A percentile compares a stretch with the other conserved stretches of the same genome.
phyloP scores from a whole-genome alignment of 2,797 vertebrate genomes.

The Lepilemur ruficaudatus region DNA sequence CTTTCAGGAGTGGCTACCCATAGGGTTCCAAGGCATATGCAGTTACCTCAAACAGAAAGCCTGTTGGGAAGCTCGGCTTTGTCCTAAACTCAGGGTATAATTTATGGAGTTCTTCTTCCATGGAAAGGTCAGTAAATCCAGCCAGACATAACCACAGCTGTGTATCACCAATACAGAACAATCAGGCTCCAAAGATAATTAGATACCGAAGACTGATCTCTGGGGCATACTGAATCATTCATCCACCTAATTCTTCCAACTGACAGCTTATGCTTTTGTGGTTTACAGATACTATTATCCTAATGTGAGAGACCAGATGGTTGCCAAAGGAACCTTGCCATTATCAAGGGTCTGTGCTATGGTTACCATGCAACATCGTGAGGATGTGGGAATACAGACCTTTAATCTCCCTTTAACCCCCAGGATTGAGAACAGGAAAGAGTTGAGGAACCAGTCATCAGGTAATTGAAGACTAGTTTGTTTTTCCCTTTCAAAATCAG shows the following conservation, averaged over 20 bases:
- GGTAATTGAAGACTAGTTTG: constrained; percentile 83
- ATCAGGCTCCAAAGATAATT: not conserved
- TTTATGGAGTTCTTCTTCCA: not conserved
- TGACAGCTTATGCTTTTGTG: constrained; percentile 43
- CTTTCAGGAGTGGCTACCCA: not conserved
- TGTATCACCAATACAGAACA: not conserved
- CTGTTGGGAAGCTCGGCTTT: constrained; percentile 19
- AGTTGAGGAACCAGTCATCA: constrained; percentile 84
- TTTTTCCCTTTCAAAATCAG: constrained; percentile 50
- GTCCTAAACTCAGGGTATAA: not conserved
- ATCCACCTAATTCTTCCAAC: not conserved
- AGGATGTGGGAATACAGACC: constrained; percentile 88
- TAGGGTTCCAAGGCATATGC: not conserved
- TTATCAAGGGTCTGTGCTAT: constrained; percentile 95
- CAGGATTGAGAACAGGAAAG: constrained; percentile 81
- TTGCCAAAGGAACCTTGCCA: constrained; percentile 92
- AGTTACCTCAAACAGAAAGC: not conserved
- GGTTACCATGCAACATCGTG: constrained; percentile 92
- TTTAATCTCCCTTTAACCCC: constrained; percentile 92
- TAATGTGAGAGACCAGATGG: constrained; percentile 96
- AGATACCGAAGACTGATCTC: constrained; percentile 34
- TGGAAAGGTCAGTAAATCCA: not conserved
- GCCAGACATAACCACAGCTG: not conserved
- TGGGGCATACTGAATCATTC: not conserved
- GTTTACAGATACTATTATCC: constrained; percentile 96